A percentile compares a stretch with the other conserved stretches of the same genome.
Evolutionary conservation across 1,140 invertebrate species (phyloP).

Genomic region (Bombus impatiens): DNA sequence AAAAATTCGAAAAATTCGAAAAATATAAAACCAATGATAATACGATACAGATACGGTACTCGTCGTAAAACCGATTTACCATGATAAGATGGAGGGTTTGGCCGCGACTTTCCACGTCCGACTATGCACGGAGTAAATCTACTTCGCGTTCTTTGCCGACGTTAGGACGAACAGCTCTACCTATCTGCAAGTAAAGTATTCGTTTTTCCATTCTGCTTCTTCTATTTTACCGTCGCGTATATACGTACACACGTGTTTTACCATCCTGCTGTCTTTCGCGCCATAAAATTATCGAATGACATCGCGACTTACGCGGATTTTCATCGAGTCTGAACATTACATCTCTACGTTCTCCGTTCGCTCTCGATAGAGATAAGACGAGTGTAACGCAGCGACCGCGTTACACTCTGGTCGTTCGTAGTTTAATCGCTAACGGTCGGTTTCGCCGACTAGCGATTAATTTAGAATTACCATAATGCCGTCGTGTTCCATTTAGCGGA

Average conservation of each 20-base stretch:
- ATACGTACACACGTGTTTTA: too few relatives aligned
- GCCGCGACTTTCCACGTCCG: too few relatives aligned
- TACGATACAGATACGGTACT: too few relatives aligned
- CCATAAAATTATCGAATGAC: too few relatives aligned
- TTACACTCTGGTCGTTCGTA: background rate
- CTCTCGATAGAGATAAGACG: background rate
- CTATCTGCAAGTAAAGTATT: background rate
- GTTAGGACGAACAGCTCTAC: background rate
- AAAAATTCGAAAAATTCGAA: background rate
- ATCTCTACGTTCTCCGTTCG: background rate
- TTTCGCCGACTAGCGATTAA: background rate
- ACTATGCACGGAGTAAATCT: background rate
- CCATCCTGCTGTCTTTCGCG: too few relatives aligned
- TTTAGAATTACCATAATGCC: slow-evolving; percentile 35
- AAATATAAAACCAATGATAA: too few relatives aligned
- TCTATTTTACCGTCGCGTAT: too few relatives aligned
- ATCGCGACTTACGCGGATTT: background rate
- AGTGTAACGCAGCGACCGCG: too few relatives aligned
- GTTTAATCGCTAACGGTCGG: background rate
- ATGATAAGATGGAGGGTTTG: background rate
- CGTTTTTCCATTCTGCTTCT: background rate
- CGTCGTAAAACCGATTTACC: background rate
- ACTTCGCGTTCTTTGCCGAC: too few relatives aligned
- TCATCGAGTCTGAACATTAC: accelerated
- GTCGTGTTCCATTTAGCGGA: slow-evolving; percentile 4